These are phyloP conservation scores for Diplodus sargus DNA, from an alignment of 2,797 vertebrate genomes.

Conservation along the genomic window DNA sequence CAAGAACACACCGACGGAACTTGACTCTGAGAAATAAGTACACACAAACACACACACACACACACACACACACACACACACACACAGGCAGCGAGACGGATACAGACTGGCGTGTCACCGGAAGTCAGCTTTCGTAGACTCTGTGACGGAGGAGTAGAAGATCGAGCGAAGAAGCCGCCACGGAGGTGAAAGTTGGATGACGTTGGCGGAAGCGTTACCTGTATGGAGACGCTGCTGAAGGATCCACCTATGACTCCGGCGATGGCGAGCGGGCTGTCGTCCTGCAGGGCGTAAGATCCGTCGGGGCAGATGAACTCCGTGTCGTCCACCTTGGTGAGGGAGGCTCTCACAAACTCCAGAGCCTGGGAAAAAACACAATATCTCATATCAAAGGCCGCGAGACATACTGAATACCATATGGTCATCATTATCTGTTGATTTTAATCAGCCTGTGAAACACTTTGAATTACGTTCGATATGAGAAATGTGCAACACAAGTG, in stretches of 20 bases:
- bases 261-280: constrained; percentile 94
- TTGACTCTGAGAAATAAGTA: constrained; percentile 56
- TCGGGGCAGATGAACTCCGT: constrained; percentile 98
- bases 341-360: constrained; percentile 96
- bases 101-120: constrained; percentile 5
- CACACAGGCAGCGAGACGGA: constrained; percentile 13
- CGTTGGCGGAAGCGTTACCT: constrained; percentile 84
- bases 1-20: constrained; percentile 65
- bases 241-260: constrained; percentile 96
- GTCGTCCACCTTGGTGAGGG: constrained; percentile 98
- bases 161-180: background rate
- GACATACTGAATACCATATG: constrained; percentile 22
- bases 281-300: constrained; percentile 95
- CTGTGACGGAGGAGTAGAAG: background rate
- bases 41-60: constrained; percentile 19
- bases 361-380: constrained; percentile 76
- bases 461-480: constrained; percentile 21
- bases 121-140: constrained; percentile 25
- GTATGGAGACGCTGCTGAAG: constrained; percentile 98
- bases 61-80: constrained; percentile 31
- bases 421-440: constrained; percentile 32
- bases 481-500: constrained; percentile 12
- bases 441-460: constrained; percentile 29
- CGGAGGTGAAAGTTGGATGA: background rate
- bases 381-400: constrained; percentile 7